A percentile compares a stretch with the other conserved stretches of the same genome.
These are phyloP conservation scores for Sitophilus oryzae DNA, from an alignment of 1,140 invertebrate species.

Conservation along the genomic window DNA sequence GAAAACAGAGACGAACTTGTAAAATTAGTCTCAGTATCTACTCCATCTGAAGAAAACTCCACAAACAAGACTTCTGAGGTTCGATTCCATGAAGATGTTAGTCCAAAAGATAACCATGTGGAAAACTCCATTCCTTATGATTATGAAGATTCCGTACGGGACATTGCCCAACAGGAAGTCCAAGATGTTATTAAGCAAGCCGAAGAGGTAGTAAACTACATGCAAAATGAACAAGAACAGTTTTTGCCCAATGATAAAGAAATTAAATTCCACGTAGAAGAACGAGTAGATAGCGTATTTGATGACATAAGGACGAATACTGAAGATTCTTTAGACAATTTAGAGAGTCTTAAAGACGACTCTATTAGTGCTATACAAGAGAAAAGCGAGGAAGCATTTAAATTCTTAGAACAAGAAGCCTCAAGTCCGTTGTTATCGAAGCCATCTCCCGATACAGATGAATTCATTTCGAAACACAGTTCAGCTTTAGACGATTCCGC, in stretches of 20 bases:
- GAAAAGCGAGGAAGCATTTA: slow-evolving; percentile 42
- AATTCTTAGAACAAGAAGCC: slow-evolving; percentile 40
- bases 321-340: slow-evolving; percentile 35
- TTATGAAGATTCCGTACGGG: slow-evolving; percentile 23
- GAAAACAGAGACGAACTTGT: not conserved
- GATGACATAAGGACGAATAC: slow-evolving; percentile 31
- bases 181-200: slow-evolving; percentile 35
- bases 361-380: slow-evolving; percentile 33
- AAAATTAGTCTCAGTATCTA: no score
- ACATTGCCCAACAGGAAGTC: slow-evolving; percentile 35
- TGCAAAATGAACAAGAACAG: slow-evolving; percentile 17
- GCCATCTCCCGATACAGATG: not conserved
- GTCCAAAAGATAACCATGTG: not conserved
- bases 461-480: not conserved
- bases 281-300: slow-evolving; percentile 26
- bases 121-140: not conserved
- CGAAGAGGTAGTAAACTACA: slow-evolving; percentile 33
- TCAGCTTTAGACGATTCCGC: slow-evolving; percentile 8
- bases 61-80: slow-evolving; percentile 6
- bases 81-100: not conserved
- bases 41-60: not conserved
- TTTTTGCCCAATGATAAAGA: slow-evolving; percentile 14
- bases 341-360: slow-evolving; percentile 37
- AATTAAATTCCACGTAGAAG: slow-evolving; percentile 22
- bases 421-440: slow-evolving; percentile 28